A percentile compares a stretch with the other conserved stretches of the same genome.
Conservation (phyloP, 2,888 invertebrate species). For the Lepidochitona cinerea region DNA sequence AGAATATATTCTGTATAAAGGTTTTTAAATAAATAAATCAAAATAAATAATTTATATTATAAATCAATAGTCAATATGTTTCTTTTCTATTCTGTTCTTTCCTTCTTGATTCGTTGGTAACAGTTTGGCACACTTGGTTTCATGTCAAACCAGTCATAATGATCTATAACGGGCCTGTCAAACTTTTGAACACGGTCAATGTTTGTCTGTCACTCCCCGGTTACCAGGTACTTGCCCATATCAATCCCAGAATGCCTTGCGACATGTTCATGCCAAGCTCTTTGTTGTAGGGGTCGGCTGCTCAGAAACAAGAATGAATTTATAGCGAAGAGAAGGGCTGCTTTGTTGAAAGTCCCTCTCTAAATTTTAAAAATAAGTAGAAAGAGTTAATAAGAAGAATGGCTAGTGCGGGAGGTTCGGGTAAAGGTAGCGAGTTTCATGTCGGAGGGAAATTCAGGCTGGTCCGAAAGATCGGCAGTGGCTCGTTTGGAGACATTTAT, state of each 20-base stretch:
- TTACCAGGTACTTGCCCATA: constrained; percentile 3
- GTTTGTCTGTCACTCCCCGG: neutral
- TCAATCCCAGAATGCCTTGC: constrained; percentile 3
- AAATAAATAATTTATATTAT: too few species aligned
- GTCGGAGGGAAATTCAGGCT: constrained; percentile 69
- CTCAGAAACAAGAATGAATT: constrained; percentile 2
- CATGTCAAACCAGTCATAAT: too few species aligned
- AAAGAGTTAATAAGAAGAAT: too few species aligned
- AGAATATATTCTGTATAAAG: too few species aligned
- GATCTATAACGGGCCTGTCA: too few species aligned
- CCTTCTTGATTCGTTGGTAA: too few species aligned
- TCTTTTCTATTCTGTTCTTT: too few species aligned
- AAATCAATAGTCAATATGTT: too few species aligned
- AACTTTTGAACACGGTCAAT: neutral
- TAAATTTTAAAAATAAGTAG: too few species aligned
- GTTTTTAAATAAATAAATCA: too few species aligned
- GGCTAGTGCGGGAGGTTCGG: constrained; percentile 51
- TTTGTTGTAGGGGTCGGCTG: neutral
- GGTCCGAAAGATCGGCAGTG: constrained; percentile 70
- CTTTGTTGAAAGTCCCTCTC: neutral
- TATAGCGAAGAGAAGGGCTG: neutral
- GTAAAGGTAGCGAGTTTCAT: constrained; percentile 67
- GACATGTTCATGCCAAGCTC: neutral
- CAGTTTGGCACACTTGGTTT: too few species aligned
- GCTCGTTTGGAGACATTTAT: constrained; percentile 71